Conservation (phyloP, 1,140 invertebrate species). For the Meloidogyne chitwoodi region DNA sequence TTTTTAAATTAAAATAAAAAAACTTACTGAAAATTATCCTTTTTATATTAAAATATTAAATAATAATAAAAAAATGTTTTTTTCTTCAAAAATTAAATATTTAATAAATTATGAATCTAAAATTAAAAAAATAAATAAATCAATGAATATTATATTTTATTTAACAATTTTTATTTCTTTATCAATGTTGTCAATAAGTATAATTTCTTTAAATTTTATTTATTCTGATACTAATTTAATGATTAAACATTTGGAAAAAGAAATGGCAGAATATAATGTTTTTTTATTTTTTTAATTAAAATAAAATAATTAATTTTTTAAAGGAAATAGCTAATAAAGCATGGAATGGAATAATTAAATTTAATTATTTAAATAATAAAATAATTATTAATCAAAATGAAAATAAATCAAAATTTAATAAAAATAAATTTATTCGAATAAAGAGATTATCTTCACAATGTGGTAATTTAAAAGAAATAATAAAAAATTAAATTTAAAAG, state of each 20-base stretch:
- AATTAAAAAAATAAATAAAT: not conserved
- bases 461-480: not conserved
- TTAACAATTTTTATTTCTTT: constrained; percentile 5
- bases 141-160: not conserved
- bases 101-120: not conserved
- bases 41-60: too few relatives aligned
- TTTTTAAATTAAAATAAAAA: too few relatives aligned
- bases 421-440: not conserved
- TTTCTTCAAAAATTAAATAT: not conserved
- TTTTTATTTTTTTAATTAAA: not conserved
- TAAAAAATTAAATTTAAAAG: not conserved
- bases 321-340: constrained; percentile 1
- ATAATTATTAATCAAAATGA: not conserved
- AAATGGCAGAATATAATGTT: constrained; percentile 3
- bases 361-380: not conserved
- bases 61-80: not conserved
- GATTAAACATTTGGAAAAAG: not conserved
- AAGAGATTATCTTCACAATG: constrained; percentile 8
- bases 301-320: not conserved
- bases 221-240: constrained; percentile 5
- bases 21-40: too few relatives aligned
- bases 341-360: not conserved
- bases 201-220: not conserved
- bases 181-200: not conserved
- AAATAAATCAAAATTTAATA: not conserved